Base-by-base conservation (phyloP, 64 coral and sea anemone genomes). In the Actinia equina region DNA sequence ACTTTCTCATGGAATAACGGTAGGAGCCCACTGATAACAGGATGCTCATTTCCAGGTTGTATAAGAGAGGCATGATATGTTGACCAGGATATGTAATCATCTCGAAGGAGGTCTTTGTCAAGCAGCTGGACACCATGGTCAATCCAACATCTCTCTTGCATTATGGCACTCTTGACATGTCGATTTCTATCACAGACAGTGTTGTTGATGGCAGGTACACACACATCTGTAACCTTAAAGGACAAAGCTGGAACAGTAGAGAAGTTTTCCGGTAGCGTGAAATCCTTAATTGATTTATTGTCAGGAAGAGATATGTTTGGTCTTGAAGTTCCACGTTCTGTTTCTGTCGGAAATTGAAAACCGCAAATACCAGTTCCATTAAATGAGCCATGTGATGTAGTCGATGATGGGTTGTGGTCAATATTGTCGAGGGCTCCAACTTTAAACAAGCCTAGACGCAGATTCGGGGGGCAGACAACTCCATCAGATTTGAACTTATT, bases 381-480 rank as follows among this genome's bases (percentile, higher is more conserved):
- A 83, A 92, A 92, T 19, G 90, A 87, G 52, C 85, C 90, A 57
- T 92, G 76, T 70, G 90, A 84, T 87, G 77, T 92, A 52, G 74
- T 92, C 55, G 90, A 86, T 52, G 90, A 92, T 42, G 90, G 90
- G 22, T 92, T 92, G 23, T 92, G 53, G 46, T 91, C 89, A 67
- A 87, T 82, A 74, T 87, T 83, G 84, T 87, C 84, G 44, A 91
- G 54, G 30, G 30, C 30, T 37, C 30, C 30, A 37, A 37, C 30
- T 37, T 0, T 37, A 37, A 37, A 37, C 30, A 37, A 37, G 62
- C 84, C 90, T 64, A 53, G 49, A 55, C 57, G 61, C 77, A 81
- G 41, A 17, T 84, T 84, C 3, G 60, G 59, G 0, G 89, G 89
- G 30, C 89, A 91, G 52, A 86, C 89, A 25, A 86, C 71, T 61